Base-by-base conservation (phyloP, 1,140 invertebrate genomes). In the Drosophila burlai region DNA sequence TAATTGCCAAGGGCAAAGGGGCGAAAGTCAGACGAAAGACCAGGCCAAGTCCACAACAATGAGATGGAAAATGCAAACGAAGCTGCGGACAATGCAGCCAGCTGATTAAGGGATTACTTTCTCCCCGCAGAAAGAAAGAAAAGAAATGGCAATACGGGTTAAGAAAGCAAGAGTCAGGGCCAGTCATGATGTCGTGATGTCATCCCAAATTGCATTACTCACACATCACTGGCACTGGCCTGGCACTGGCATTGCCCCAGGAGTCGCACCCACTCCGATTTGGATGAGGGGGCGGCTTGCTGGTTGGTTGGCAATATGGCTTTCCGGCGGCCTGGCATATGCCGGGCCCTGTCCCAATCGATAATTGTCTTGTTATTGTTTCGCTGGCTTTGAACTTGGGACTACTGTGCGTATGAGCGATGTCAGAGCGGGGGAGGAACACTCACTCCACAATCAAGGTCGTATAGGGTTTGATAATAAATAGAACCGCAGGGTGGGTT, bases 131-230 rank as follows among this genome's bases (percentile, higher is more conserved):
- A 49, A 4, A 26, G 16, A 31, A 43, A 50, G 47, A 10, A n/a
- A 57, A 60, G 55, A 50, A 52, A 43, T 50, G 46, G 18, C 31
- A 36, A 67, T 60, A 26, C 16, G 24, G 21, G 18, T 42, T 29
- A 24, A 76, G 61, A 76, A 65, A 18, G 24, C 55, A 77, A 43
- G 73, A 74, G 65, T 79, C 83, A 72, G 36, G 67, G 40, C 63
- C 63, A 68, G 49, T 68, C 47, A 65, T 60, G 29, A 65, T 63
- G 38, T 63, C 65, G 36, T 78, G 72, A 74, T 68, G 63, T 64
- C 75, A 78, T 55, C 31, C 63, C 26, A 75, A 84, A 89, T 87
- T 81, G 73, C 81, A 84, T 87, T 87, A 89, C 55, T 83, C 60
- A 84, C 84, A 71, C 77, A 66, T 77, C 73, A 89, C 73, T 81